Base-by-base conservation (phyloP, 2,113 vertebrate genomes). In the Serilophus lunatus region DNA sequence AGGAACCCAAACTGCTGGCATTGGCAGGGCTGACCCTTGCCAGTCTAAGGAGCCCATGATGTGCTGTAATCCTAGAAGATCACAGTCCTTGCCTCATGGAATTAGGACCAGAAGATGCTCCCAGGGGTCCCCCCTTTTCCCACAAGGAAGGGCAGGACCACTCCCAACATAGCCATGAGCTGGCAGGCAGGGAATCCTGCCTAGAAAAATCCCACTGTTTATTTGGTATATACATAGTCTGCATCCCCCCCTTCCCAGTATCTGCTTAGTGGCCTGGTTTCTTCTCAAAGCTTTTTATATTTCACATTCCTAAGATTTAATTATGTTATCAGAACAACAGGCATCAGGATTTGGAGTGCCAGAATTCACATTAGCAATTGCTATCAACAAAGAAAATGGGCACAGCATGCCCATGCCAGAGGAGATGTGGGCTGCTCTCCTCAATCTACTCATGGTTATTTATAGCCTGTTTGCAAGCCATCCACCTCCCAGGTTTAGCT, bases 261-360 rank as follows among this genome's bases (percentile, higher is more conserved):
- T 51, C 88, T 3, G 0, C 86, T 92, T 72, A 86, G 80, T 38
- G 42, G 86, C 88, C 80, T 59, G 82, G 83, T 97, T 97, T 92
- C 94, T 88, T 82, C 83, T 82, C 79, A 86, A 80, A 90, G 95
- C 95, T 96, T 96, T 96, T 95, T 95, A 82, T 90, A 94, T 95
- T 97, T 94, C 91, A 89, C 90, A 94, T 93, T 93, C 93, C 76
- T 86, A 92, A 90, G 90, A 96, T 94, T 96, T 97, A 97, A 96
- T 96, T 96, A 96, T 60, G 93, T 95, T 96, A 95, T 96, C 96
- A 96, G 95, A 95, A 93, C 94, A 96, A 96, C 94, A 95, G 95
- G 90, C 93, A 95, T 90, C 90, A 20, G 88, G 92, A 93, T 94
- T 91, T 90, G 72, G 95, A 96, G 92, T 97, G 92, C 95, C 88